phyloP scores from a whole-genome alignment of 2,888 invertebrate genomes.

The Agriotes lineatus region DNA sequence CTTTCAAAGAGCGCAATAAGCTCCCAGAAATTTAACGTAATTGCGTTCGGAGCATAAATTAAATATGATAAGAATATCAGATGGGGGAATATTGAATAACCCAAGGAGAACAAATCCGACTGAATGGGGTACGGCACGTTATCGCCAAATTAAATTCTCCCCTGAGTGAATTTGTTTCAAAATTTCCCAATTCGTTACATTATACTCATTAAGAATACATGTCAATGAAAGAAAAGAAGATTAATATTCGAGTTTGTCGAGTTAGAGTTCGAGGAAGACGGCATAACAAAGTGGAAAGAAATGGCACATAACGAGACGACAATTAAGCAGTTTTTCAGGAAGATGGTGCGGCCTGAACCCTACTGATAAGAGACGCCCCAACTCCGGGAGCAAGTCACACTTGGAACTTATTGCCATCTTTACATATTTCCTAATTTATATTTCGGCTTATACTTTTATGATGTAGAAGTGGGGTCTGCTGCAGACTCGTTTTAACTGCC shows the following conservation, averaged over 20 bases:
- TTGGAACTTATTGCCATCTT: slow-evolving; percentile 39
- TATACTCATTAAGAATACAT: slow-evolving; percentile 55
- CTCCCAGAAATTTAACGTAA: slow-evolving; percentile 29
- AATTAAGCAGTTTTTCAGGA: slow-evolving; percentile 52
- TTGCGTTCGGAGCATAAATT: slow-evolving; percentile 33
- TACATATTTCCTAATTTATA: slow-evolving; percentile 42
- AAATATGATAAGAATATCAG: slow-evolving; percentile 36
- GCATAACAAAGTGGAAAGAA: slow-evolving; percentile 32
- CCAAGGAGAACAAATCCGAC: slow-evolving; percentile 41
- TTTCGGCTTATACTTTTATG: slow-evolving; percentile 36
- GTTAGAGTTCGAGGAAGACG: slow-evolving; percentile 25
- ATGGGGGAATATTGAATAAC: slow-evolving; percentile 39
- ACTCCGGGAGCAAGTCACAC: slow-evolving; percentile 33
- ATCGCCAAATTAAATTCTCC: slow-evolving; percentile 54
- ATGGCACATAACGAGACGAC: slow-evolving; percentile 44
- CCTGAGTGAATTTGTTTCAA: slow-evolving; percentile 54
- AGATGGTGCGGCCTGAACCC: slow-evolving; percentile 45
- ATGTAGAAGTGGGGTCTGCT: slow-evolving; percentile 29
- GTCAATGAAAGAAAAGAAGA: slow-evolving; percentile 55
- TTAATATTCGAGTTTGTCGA: slow-evolving; percentile 51
- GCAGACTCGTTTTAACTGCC: not conserved
- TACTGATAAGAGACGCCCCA: slow-evolving; percentile 44
- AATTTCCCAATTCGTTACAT: slow-evolving; percentile 55
- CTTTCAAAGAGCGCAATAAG: slow-evolving; percentile 27
- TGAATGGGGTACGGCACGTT: slow-evolving; percentile 43